Percentiles rank a stretch among this genome's conserved stretches.
These are phyloP conservation scores for Tetrax tetrax DNA, from an alignment of 2,113 vertebrate species.

Conservation along the genomic window DNA sequence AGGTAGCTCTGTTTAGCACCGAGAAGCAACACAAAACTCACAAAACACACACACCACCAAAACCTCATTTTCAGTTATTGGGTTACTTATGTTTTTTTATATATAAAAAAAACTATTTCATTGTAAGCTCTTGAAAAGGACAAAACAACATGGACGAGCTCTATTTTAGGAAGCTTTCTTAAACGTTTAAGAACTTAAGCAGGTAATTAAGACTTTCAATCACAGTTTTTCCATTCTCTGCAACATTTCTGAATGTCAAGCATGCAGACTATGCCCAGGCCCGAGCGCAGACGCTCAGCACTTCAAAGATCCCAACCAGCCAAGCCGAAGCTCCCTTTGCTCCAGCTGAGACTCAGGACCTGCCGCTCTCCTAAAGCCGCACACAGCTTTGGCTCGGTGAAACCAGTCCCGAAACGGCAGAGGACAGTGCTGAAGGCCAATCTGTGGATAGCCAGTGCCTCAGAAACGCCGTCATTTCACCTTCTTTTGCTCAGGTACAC, in stretches of 20 bases:
- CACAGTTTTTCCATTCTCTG: constrained; percentile 6
- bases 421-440: neutral
- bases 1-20: neutral
- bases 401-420: neutral
- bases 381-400: neutral
- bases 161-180: constrained; percentile 25
- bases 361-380: rapidly evolving
- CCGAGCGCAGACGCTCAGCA: rapidly evolving
- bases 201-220: constrained; percentile 35
- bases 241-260: constrained; percentile 1
- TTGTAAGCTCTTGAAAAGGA: neutral
- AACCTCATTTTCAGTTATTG: neutral
- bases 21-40: neutral
- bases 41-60: neutral
- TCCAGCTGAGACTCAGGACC: neutral
- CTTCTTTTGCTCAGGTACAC: neutral
- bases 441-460: neutral
- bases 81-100: neutral
- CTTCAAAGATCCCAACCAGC: neutral
- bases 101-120: neutral
- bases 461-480: neutral
- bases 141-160: neutral
- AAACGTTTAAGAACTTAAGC: neutral
- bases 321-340: neutral
- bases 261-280: neutral